Conservation (phyloP, 1,140 invertebrate species). For the Brevipalpus yothersi region DNA sequence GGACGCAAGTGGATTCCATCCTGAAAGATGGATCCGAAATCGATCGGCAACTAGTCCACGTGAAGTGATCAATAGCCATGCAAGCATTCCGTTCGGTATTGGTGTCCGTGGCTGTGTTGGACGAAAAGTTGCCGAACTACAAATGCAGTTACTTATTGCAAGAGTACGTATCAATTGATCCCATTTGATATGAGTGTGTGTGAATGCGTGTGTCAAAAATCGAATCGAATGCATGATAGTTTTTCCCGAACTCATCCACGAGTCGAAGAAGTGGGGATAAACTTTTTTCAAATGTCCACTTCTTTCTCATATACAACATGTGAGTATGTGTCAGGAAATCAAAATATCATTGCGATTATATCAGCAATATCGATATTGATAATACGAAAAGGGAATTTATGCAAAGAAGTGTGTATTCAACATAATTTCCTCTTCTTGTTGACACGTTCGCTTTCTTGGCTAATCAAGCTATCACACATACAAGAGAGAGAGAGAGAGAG, state of each 20-base stretch:
- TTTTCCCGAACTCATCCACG: too few relatives aligned
- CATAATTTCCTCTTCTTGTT: too few relatives aligned
- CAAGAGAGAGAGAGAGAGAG: too few relatives aligned
- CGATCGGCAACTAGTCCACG: background rate
- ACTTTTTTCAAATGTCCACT: background rate
- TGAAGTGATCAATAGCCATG: slow-evolving; percentile 28
- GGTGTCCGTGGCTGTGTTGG: slow-evolving; percentile 57
- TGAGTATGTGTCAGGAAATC: background rate
- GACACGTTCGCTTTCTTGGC: too few relatives aligned
- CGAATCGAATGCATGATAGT: too few relatives aligned
- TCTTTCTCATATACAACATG: background rate
- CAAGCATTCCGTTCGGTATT: slow-evolving; percentile 54
- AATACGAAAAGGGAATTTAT: too few relatives aligned
- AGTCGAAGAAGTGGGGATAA: too few relatives aligned
- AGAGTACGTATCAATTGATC: slow-evolving; percentile 5
- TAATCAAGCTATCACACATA: too few relatives aligned
- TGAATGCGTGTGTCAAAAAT: background rate
- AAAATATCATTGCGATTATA: too few relatives aligned
- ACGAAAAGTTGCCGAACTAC: slow-evolving; percentile 43
- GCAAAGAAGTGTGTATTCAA: too few relatives aligned
- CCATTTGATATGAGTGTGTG: too few relatives aligned
- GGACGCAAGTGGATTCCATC: slow-evolving; percentile 37
- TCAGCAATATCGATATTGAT: too few relatives aligned
- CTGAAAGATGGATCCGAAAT: slow-evolving; percentile 39
- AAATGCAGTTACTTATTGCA: slow-evolving; percentile 36